Evolutionary conservation across 1,140 invertebrate species (phyloP).

Genomic region (Chymomyza costata): DNA sequence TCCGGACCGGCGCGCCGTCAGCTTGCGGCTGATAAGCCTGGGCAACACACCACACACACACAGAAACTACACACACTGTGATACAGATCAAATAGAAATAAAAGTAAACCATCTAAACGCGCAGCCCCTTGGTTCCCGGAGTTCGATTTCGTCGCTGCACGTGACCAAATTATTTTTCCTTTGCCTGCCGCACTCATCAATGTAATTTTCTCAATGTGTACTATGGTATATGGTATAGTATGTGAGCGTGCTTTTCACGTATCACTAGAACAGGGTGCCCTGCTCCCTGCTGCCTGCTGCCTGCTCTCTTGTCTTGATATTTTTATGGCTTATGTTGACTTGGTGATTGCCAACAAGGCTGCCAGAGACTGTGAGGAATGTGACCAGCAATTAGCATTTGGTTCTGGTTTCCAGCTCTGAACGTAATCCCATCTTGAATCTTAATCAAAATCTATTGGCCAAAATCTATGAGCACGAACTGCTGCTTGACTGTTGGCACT

Average conservation of each 20-base stretch:
- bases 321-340: constrained; percentile 25
- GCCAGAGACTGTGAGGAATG: too few relatives aligned
- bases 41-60: too few relatives aligned
- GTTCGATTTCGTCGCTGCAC: constrained; percentile 50
- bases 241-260: too few relatives aligned
- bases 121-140: constrained; percentile 3
- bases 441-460: constrained; percentile 42
- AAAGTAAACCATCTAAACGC: constrained; percentile 37
- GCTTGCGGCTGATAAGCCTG: constrained; percentile 57
- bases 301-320: too few relatives aligned
- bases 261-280: too few relatives aligned
- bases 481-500: constrained; percentile 6
- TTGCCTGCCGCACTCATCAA: not conserved
- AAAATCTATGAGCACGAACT: constrained; percentile 13
- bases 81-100: constrained; percentile 46
- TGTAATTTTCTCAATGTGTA: constrained; percentile 28
- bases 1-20: constrained; percentile 2
- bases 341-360: too few relatives aligned
- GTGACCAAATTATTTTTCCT: constrained; percentile 57
- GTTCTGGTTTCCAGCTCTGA: not conserved
- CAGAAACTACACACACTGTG: constrained; percentile 3
- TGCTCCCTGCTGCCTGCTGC: too few relatives aligned
- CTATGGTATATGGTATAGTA: too few relatives aligned
- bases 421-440: not conserved
- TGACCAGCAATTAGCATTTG: constrained; percentile 41